These are phyloP conservation scores for Drosophila parthenogenetica DNA, from an alignment of 2,888 invertebrate species.

Conservation along the genomic window DNA sequence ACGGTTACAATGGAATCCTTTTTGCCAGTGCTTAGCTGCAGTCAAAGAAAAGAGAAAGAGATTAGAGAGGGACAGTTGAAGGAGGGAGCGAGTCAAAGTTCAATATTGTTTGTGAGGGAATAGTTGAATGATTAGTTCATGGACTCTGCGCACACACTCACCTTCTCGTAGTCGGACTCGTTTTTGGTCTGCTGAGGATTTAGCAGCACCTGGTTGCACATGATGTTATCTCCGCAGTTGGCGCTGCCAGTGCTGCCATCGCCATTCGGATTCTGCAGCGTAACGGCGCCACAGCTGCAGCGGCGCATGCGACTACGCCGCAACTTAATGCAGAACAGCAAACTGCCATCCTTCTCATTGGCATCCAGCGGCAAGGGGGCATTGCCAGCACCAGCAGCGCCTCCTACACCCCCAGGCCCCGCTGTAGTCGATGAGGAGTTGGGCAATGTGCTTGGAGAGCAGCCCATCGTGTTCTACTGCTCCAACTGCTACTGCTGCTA, in stretches of 20 bases:
- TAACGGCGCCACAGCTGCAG: slow-evolving; percentile 75
- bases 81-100: slow-evolving; percentile 12
- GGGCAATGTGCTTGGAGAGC: slow-evolving; percentile 77
- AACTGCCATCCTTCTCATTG: slow-evolving; percentile 82
- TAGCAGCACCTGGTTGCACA: slow-evolving; percentile 84
- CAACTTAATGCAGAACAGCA: slow-evolving; percentile 83
- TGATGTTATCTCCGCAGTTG: slow-evolving; percentile 68
- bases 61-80: too few relatives aligned
- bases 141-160: slow-evolving; percentile 53
- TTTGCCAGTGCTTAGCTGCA: slow-evolving; percentile 83
- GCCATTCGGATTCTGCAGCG: slow-evolving; percentile 80
- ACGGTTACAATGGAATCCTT: slow-evolving; percentile 85
- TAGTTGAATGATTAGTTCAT: not conserved
- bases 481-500: slow-evolving; percentile 11
- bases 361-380: slow-evolving; percentile 62
- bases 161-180: slow-evolving; percentile 84
- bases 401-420: slow-evolving; percentile 32
- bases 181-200: slow-evolving; percentile 83
- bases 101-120: slow-evolving; percentile 1
- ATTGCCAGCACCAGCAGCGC: slow-evolving; percentile 22
- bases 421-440: slow-evolving; percentile 51
- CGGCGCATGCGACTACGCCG: slow-evolving; percentile 78
- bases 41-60: slow-evolving; percentile 1
- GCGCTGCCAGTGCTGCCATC: slow-evolving; percentile 76
- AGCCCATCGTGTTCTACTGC: slow-evolving; percentile 72